Evolutionary conservation across 2,113 vertebrate species (phyloP).

Genomic region (Zosterops pallidus): DNA sequence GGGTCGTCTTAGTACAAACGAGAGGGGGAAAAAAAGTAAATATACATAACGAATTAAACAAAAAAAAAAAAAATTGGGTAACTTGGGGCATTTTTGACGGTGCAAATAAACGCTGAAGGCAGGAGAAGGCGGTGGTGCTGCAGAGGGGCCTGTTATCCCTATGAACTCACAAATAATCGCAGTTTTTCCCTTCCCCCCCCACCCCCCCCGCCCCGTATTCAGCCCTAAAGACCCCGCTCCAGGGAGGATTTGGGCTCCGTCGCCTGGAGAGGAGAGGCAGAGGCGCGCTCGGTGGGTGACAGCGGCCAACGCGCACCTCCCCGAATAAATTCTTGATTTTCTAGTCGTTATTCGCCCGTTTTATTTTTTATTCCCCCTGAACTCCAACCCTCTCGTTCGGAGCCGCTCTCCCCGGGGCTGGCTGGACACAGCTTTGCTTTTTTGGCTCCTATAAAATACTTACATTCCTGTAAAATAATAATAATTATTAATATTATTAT

Average conservation of each 20-base stretch:
- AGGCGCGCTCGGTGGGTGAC: background rate
- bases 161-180: background rate
- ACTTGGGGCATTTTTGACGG: background rate
- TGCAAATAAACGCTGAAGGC: background rate
- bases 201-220: fast-evolving
- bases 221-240: background rate
- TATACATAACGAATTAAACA: background rate
- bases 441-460: background rate
- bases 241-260: background rate
- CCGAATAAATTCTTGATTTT: background rate
- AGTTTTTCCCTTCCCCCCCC: fast-evolving
- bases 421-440: background rate
- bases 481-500: background rate
- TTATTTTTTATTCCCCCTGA: background rate
- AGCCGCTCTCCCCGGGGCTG: background rate
- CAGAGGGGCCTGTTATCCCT: background rate
- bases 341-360: background rate
- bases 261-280: background rate
- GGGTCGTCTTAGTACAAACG: background rate
- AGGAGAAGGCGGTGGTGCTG: background rate
- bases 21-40: fast-evolving
- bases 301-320: background rate
- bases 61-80: background rate
- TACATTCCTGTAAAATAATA: background rate
- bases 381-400: fast-evolving